Evolutionary conservation across 1,140 invertebrate species (phyloP).

Genomic region (Euborellia annulipes): DNA sequence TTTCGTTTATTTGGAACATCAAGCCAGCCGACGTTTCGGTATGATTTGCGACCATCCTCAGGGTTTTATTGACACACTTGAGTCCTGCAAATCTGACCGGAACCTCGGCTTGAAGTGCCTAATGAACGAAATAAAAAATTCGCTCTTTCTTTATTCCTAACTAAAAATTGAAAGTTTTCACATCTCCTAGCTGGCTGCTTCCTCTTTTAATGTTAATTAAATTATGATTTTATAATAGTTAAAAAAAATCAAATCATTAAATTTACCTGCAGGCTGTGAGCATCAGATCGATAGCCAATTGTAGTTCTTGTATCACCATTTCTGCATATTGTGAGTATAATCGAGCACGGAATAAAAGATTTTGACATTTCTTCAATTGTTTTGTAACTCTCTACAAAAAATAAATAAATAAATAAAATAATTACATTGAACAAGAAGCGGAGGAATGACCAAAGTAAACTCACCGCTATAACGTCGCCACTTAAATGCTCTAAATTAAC

Average conservation of each 20-base stretch:
- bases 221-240: neutral
- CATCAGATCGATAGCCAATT: conserved; percentile 43
- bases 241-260: conserved; percentile 6
- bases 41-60: no score
- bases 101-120: no score
- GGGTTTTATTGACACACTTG: no score
- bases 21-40: no score
- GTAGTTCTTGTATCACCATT: conserved; percentile 38
- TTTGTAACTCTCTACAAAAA: conserved; percentile 36
- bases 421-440: conserved; percentile 4
- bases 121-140: no score
- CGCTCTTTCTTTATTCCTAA: no score
- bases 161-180: no score
- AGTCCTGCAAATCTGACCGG: no score
- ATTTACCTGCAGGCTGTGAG: conserved; percentile 36
- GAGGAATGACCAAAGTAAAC: conserved; percentile 6
- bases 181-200: neutral
- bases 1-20: no score
- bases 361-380: conserved; percentile 37
- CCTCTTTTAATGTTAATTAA: neutral
- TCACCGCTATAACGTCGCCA: conserved; percentile 39
- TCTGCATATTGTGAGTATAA: conserved; percentile 27
- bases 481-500: conserved; percentile 42
- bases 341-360: conserved; percentile 30
- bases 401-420: conserved; percentile 7